These are phyloP conservation scores for Eospalax fontanierii DNA, from an alignment of 2,797 vertebrate genomes.

Conservation along the genomic window DNA sequence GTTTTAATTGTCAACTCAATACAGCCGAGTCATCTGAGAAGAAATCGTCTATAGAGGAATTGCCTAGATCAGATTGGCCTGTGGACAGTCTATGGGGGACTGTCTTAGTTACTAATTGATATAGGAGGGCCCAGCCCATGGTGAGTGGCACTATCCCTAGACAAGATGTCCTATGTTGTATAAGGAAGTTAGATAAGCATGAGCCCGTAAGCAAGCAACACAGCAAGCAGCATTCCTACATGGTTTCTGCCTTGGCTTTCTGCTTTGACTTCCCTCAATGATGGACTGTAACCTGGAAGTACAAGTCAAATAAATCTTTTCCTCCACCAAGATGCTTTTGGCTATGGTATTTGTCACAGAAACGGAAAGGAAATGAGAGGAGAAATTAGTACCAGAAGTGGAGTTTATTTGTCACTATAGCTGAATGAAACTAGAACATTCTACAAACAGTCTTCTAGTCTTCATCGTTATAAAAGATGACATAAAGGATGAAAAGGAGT, in stretches of 20 bases:
- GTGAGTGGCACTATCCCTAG: background rate
- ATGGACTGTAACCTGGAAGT: too few species aligned
- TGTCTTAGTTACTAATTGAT: background rate
- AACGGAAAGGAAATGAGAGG: background rate
- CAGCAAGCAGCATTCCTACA: background rate
- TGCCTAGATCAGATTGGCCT: background rate
- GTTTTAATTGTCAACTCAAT: background rate
- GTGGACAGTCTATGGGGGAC: too few species aligned
- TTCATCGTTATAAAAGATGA: background rate
- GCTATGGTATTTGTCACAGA: background rate
- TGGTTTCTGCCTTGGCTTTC: background rate
- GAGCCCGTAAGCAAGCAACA: background rate
- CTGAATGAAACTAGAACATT: background rate
- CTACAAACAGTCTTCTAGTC: background rate
- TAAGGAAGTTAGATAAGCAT: background rate
- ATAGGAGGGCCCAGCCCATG: background rate
- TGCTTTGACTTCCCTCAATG: background rate
- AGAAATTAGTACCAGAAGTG: background rate
- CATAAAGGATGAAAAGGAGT: background rate
- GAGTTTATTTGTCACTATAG: background rate
- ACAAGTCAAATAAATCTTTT: background rate
- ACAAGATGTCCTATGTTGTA: background rate
- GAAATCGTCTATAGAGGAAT: background rate
- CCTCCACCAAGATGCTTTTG: background rate
- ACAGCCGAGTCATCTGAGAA: background rate